Evolutionary conservation across 2,113 vertebrate genomes (phyloP), one percentile per base, ranked within the genome.

Genomic region (Shinisaurus crocodilurus): DNA sequence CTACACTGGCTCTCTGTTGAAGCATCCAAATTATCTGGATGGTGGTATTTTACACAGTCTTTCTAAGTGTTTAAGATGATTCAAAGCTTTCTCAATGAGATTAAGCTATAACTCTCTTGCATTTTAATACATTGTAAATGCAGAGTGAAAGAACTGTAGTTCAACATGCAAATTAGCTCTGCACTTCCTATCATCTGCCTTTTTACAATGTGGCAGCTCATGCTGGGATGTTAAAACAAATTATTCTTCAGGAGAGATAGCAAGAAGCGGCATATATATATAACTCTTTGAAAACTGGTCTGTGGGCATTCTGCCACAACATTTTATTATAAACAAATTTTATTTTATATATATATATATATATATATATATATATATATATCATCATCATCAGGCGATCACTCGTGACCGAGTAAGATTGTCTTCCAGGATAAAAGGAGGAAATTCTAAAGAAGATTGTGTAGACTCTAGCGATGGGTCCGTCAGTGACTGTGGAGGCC

Each of bases 1-100:
- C n/a, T n/a, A n/a, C n/a, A n/a, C n/a, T 75, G 82, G 93, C 69
- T 77, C 63, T 90, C 87, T 91, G 90, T 94, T 90, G 92, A 89
- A 90, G 74, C 29, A 43, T 87, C 88, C 89, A 84, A 92, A 95
- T 89, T 92, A 84, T 1, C 1, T 89, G 93, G 91, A 93, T 92
- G 91, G 89, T 92, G 89, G 89, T 87, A 91, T 92, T 95, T 94
- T 94, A 90, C 40, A 94, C 86, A 95, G 92, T 69, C 88, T 95
- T 95, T 89, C 86, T 91, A 95, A 93, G 90, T 87, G 87, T 57
- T 94, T 95, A 91, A 95, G 82, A 96, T 94, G 94, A 95, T 96
- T 96, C 95, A 96, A 90, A 94, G 94, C 94, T 93, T 91, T 0
- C 10, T 94, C 92, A 95, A 93, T 96, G 94, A 94, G 94, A 96